Conservation (phyloP, 2,888 invertebrate genomes). For the Dicroscelio sp. region DNA sequence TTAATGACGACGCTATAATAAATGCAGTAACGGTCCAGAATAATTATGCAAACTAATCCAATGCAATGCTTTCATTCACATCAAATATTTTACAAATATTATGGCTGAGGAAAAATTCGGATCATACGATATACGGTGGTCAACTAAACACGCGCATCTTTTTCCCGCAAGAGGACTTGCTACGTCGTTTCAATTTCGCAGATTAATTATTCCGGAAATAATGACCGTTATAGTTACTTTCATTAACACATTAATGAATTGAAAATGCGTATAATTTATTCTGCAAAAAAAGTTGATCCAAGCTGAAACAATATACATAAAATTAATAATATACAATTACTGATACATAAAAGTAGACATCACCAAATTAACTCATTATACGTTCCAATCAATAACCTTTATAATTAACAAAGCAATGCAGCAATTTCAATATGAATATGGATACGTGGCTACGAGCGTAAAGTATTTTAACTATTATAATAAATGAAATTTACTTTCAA, state of each 20-base stretch:
- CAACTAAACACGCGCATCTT: too few relatives aligned
- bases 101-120: too few relatives aligned
- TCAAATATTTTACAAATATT: constrained; percentile 63
- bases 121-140: too few relatives aligned
- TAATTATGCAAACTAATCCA: constrained; percentile 79
- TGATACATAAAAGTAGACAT: constrained; percentile 74
- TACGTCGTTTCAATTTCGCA: too few relatives aligned
- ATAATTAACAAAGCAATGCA: constrained; percentile 76
- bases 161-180: too few relatives aligned
- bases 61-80: constrained; percentile 66
- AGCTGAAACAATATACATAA: constrained; percentile 49
- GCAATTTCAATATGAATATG: constrained; percentile 74
- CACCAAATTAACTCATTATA: constrained; percentile 75
- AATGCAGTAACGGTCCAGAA: constrained; percentile 73
- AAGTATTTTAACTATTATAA: constrained; percentile 77
- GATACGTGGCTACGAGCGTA: constrained; percentile 67
- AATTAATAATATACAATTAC: constrained; percentile 68
- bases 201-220: too few relatives aligned
- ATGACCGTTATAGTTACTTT: too few relatives aligned
- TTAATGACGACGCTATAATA: constrained; percentile 77
- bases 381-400: constrained; percentile 74
- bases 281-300: neutral
- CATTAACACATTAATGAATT: constrained; percentile 1
- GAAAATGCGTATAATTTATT: neutral
- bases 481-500: constrained; percentile 78